A percentile compares a stretch with the other conserved stretches of the same genome.
Conservation (phyloP, 2,113 vertebrate species). For the Maccullochella peelii region DNA sequence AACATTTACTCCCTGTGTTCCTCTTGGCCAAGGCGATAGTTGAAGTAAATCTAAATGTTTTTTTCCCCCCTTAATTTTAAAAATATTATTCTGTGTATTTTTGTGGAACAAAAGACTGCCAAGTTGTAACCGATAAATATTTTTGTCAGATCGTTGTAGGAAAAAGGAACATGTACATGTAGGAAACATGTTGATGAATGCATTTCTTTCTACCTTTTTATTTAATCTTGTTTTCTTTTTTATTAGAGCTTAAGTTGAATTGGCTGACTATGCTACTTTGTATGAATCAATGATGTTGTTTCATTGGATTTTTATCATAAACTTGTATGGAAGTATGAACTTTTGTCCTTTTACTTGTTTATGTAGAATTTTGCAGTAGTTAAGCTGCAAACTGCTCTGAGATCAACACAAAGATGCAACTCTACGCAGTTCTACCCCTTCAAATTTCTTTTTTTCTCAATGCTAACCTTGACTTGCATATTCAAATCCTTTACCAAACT, state of each 20-base stretch:
- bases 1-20: constrained; percentile 30
- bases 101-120: constrained; percentile 80
- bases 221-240: constrained; percentile 76
- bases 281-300: constrained; percentile 74
- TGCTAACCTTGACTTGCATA: not conserved
- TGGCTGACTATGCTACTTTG: constrained; percentile 78
- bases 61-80: constrained; percentile 36
- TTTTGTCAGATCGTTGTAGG: constrained; percentile 73
- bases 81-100: constrained; percentile 66
- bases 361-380: not conserved
- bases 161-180: too few relatives aligned
- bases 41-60: constrained; percentile 43
- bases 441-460: not conserved
- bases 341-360: constrained; percentile 20
- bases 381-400: not conserved
- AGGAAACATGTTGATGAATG: constrained; percentile 69
- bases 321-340: constrained; percentile 79
- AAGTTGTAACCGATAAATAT: constrained; percentile 72
- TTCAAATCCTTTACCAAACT: not conserved
- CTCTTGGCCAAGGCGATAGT: constrained; percentile 43
- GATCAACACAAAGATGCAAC: not conserved
- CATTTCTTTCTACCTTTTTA: constrained; percentile 78
- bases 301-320: constrained; percentile 86
- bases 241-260: constrained; percentile 72
- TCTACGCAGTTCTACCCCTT: not conserved